Conservation (phyloP, 2,113 vertebrate species). For the Bungarus multicinctus region DNA sequence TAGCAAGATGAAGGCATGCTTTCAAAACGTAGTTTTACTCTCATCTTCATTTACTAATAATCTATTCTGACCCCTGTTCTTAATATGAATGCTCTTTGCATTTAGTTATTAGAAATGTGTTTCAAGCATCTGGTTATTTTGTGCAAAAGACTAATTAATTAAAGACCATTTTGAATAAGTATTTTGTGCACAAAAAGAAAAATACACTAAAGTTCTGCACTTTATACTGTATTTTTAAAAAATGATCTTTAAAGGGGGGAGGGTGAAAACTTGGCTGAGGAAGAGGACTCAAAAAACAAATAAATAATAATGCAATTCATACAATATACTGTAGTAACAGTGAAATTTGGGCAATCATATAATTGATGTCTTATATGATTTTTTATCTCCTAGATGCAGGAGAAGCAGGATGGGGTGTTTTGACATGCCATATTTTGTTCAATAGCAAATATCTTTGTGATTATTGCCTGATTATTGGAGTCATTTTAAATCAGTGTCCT, state of each 20-base stretch:
- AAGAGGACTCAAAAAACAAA: background rate
- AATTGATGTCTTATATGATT: no score
- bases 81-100: background rate
- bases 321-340: background rate
- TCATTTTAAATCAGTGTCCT: background rate
- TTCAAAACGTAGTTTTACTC: background rate
- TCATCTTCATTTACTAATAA: background rate
- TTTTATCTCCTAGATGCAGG: background rate
- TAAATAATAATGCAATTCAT: background rate
- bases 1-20: constrained; percentile 27
- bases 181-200: background rate
- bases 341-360: no score
- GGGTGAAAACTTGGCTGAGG: background rate
- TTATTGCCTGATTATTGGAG: background rate
- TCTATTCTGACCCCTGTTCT: background rate
- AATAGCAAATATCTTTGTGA: background rate
- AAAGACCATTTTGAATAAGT: constrained; percentile 51
- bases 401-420: background rate
- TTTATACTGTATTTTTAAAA: background rate
- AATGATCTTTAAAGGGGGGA: background rate
- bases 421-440: background rate
- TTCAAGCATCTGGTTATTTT: constrained; percentile 39
- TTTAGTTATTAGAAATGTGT: background rate
- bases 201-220: background rate
- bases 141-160: constrained; percentile 56